Base-by-base conservation (phyloP, 1,140 invertebrate genomes). In the Megathymus violae region DNA sequence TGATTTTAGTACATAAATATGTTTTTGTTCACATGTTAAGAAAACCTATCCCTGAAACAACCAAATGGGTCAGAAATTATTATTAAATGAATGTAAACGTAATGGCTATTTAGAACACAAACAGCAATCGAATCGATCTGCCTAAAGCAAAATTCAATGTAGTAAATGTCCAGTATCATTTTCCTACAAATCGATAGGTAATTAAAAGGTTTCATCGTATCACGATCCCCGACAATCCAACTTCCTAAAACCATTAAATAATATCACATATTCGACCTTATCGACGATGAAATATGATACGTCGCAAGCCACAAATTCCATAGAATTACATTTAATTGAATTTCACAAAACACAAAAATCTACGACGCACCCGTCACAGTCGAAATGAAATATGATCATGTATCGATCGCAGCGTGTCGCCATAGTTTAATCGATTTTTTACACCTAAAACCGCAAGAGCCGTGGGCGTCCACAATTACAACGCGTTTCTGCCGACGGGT, bases 381-480 rank as follows among this genome's bases (percentile, higher is more conserved):
- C 41, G 14, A 80, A 63, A 88, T 90, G 85, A 90, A 88, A 84
- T 88, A 90, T 88, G 82, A 81, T 83, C 78, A 83, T 85, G 76
- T 87, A 82, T 87, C 76, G 85, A 87, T 87, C 88, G 59, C 88
- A 90, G 88, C 86, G 76, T 90, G 85, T 88, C 80, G 85, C 80
- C 88, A 77, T 80, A 74, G 72, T 82, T 81, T 88, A 88, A 90
- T 88, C 85, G 85, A 88, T 90, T 90, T 90, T 90, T 90, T 90
- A 90, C 88, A 88, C 88, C 85, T 88, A 86, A 88, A 89, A 90
- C 88, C 83, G 79, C 88, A 85, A 74, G 80, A 83, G 70, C 78
- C 68, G 83, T 88, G 80, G 88, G 88, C 85, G 84, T 85, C 66
- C 63, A 61, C 74, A 76, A 84, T 88, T 85, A 88, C 85, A 81